Base-by-base conservation (phyloP, 2,888 invertebrate genomes). In the Eupelmus urozonus region DNA sequence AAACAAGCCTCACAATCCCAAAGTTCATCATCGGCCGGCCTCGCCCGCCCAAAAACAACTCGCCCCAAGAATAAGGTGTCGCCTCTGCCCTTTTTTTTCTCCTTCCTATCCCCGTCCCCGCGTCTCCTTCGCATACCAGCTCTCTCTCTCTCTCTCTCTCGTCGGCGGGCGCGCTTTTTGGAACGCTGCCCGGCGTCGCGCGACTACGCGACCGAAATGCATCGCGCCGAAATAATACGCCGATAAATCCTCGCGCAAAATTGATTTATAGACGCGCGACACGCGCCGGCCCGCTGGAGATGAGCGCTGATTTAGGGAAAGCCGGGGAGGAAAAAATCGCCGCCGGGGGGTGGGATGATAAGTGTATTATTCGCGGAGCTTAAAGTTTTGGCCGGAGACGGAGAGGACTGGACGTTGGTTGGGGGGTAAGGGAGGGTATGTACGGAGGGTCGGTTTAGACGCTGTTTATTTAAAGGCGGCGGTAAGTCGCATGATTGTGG, bases 331-430 rank as follows among this genome's bases (percentile, higher is more conserved):
- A 62, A 34, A 34, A 34, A 34, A 34, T 34, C 3, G 3, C 34
- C 34, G 9, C 13, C 16, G 70, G 76, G 77, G 71, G 73, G 76
- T 63, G 70, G 79, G 67, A 82, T 34, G 34, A 34, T 34, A 34
- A 34, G 34, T 34, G 34, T 34, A 34, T 34, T 34, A 34, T 34
- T 34, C 34, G 9, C 3, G 9, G 9, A 34, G 34, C 34, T 34
- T 34, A 5, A 34, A 34, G 9, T 34, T 34, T 34, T 34, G 3
- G 34, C 34, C 9, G n/a, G 75, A 72, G 73, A 29, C 25, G n/a
- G 23, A 55, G 83, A 85, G 27, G 57, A 23, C n/a, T 25, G n/a
- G n/a, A n/a, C n/a, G n/a, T n/a, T n/a, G 9, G n/a, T 16, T 29
- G 34, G 49, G 4, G n/a, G n/a, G n/a, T n/a, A n/a, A n/a, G n/a